Evolutionary conservation across 2,797 vertebrate species (phyloP), one percentile per base, ranked within the genome.

Genomic region (Scolopax bukidnonensis): DNA sequence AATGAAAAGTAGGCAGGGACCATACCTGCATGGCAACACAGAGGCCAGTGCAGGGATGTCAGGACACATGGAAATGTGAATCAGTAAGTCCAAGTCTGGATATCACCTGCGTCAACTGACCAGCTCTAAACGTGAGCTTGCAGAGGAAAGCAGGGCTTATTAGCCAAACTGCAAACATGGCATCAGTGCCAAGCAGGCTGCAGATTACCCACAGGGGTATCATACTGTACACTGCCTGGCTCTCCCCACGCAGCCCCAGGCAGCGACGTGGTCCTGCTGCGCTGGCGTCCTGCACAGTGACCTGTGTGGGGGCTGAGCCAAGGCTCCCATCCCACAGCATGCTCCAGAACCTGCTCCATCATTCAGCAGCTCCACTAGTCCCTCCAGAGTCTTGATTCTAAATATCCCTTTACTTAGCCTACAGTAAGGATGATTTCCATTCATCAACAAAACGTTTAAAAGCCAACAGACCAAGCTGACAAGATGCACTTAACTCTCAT

Each of bases 381-480:
- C 41, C 63, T 50, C 53, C 2, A 1, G 19, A 25, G 8, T 5
- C 54, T 21, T 10, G 16, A 19, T 24, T 16, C 30, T 50, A 63
- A 90, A 36, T 5, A 43, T 1, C 27, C 16, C 41, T 53, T 93
- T 84, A 40, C 61, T 90, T 75, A 91, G 75, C 70, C 94, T 89
- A 74, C 59, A 65, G 57, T 20, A 63, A 87, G 53, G 75, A 74
- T 6, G 9, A 84, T 53, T 89, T 64, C 83, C 45, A 38, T 73
- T 70, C 78, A 77, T 64, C 68, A 94, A 59, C 18, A 33, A 45
- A 84, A 81, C 13, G 81, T 94, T 54, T 80, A 75, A 85, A 94
- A 90, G 87, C 84, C 93, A 93, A 93, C 47, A 82, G 71, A 61
- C 30, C 54, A 70, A 93, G 75, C 8, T 96, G 97, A 88, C 85